Evolutionary conservation across 2,113 vertebrate genomes (phyloP), one percentile per base, ranked within the genome.

Genomic region (Pseudonaja textilis): DNA sequence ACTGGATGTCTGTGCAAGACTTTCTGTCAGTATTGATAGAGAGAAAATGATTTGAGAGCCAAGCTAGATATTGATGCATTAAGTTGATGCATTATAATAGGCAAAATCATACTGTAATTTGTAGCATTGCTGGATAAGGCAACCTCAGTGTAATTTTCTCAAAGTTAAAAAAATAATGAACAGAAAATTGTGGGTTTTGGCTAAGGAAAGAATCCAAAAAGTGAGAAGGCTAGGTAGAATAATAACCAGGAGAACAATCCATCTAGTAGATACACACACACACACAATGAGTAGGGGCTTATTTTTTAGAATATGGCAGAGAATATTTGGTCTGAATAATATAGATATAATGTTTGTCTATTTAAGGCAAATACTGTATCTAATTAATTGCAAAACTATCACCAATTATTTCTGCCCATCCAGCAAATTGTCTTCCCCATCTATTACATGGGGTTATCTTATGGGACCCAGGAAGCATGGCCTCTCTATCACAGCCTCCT

Each of bases 181-280:
- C 91, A 92, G 23, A 93, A 90, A 94, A 93, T 94, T 93, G 47
- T 26, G 57, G 89, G 52, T 93, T 91, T 54, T 95, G 93, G 94
- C 95, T 89, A 91, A 95, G 92, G 93, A 95, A 94, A 87, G 61
- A 94, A 93, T 92, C 90, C 90, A 91, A 95, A 88, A 74, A 94
- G 90, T 91, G 88, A 0, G 2, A 95, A 95, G 93, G 89, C 93
- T 92, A 91, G 91, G 94, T 95, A 92, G 61, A 91, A 93, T 92
- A 88, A 88, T 74, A 94, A 94, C 85, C 89, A 93, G 89, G 92
- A 87, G 91, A 92, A 90, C 90, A 39, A n/a, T 93, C 54, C 88
- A 93, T 55, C 93, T 95, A 91, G 34, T 56, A 89, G 91, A 88
- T 64, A 92, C 34, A 59, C 52, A 88, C 12, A 69, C 64, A 69